phyloP scores from a whole-genome alignment of 2,888 invertebrate species.

The Drosophila ezoana region DNA sequence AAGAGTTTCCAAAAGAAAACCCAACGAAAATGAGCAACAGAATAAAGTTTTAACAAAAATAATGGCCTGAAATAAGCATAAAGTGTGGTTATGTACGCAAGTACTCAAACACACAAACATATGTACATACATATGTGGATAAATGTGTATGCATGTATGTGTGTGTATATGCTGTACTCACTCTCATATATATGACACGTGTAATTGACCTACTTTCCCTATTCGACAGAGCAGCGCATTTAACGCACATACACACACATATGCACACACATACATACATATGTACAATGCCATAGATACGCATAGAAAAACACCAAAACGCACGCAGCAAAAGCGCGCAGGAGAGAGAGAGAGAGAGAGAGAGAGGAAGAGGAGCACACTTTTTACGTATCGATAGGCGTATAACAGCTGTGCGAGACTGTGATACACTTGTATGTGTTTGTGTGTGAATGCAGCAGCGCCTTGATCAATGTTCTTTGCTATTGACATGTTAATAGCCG shows the following conservation, averaged over 20 bases:
- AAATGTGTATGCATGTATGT: constrained; percentile 1
- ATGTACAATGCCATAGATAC: constrained; percentile 40
- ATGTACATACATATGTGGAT: not conserved
- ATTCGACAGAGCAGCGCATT: constrained; percentile 56
- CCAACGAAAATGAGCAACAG: constrained; percentile 26
- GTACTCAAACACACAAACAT: constrained; percentile 1
- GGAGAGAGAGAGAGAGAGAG: constrained; percentile 7
- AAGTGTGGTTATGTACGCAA: constrained; percentile 24
- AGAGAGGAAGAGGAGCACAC: not conserved
- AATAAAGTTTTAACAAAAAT: constrained; percentile 41
- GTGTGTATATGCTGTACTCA: constrained; percentile 31
- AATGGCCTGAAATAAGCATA: constrained; percentile 45
- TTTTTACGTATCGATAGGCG: not conserved
- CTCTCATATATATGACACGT: constrained; percentile 70
- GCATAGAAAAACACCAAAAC: constrained; percentile 15
- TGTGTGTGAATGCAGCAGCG: constrained; percentile 17
- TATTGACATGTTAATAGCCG: constrained; percentile 57
- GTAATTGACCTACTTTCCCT: constrained; percentile 84
- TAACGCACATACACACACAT: constrained; percentile 19
- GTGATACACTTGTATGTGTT: not conserved
- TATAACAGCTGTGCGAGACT: constrained; percentile 33
- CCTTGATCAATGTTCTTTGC: constrained; percentile 45
- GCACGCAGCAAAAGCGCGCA: constrained; percentile 2
- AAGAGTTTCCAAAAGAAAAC: constrained; percentile 20
- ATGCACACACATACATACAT: constrained; percentile 4